phyloP scores from a whole-genome alignment of 2,797 vertebrate genomes.

The Myioborus miniatus region DNA sequence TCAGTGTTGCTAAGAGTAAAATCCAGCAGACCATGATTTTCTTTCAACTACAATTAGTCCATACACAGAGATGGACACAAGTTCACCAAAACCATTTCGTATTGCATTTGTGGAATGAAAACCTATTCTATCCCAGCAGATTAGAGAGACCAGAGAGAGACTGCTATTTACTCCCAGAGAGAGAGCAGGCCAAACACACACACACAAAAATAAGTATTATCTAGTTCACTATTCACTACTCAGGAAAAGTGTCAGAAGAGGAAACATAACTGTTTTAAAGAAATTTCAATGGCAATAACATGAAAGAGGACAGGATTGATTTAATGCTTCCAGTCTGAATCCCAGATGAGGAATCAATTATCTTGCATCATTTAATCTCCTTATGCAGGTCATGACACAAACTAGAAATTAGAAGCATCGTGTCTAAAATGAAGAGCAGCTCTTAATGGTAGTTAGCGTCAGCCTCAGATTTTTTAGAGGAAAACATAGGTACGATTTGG shows the following conservation, averaged over 20 bases:
- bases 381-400: conserved; percentile 51
- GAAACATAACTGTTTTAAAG: conserved; percentile 21
- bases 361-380: conserved; percentile 55
- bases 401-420: conserved; percentile 1
- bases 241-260: background rate
- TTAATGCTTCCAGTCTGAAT: conserved; percentile 55
- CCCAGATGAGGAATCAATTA: conserved; percentile 64
- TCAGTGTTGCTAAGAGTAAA: background rate
- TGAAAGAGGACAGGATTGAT: conserved; percentile 30
- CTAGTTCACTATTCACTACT: background rate
- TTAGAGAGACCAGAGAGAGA: background rate
- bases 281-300: conserved; percentile 6
- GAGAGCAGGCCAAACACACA: background rate
- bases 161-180: background rate
- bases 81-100: background rate
- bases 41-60: background rate
- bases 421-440: background rate
- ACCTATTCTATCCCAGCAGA: background rate
- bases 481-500: background rate
- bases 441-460: background rate
- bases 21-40: background rate
- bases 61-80: background rate
- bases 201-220: background rate
- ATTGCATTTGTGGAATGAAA: background rate
- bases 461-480: background rate